Evolutionary conservation across 2,113 vertebrate species (phyloP).

Genomic region (Reinhardtius hippoglossoides): DNA sequence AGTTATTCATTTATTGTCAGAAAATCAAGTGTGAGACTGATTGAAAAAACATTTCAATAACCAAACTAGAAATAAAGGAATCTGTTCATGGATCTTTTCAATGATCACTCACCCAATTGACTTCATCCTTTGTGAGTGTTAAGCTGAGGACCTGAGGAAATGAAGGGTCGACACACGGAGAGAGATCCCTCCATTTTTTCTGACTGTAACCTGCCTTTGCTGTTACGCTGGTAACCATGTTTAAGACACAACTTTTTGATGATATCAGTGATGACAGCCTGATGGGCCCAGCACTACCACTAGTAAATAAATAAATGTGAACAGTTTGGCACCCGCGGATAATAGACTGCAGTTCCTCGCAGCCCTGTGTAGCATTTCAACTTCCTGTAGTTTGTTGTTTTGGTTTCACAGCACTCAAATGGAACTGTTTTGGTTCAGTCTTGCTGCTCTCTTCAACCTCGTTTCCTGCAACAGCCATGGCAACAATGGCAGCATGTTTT

Average conservation of each 20-base stretch:
- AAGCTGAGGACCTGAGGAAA: too few relatives aligned
- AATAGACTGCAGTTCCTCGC: neutral
- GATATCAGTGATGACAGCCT: neutral
- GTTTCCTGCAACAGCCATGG: too few relatives aligned
- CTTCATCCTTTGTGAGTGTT: neutral
- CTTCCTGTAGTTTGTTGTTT: neutral
- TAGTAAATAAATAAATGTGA: neutral
- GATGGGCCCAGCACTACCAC: neutral
- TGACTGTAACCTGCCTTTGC: neutral
- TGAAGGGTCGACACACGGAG: too few relatives aligned
- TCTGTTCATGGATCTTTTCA: neutral
- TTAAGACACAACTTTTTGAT: neutral
- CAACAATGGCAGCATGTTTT: too few relatives aligned
- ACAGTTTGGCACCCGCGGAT: neutral
- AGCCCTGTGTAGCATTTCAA: neutral
- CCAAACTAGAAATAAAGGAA: neutral
- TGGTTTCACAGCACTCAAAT: neutral
- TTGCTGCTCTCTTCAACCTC: neutral
- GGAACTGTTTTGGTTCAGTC: neutral
- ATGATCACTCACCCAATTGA: neutral
- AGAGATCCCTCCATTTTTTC: too few relatives aligned
- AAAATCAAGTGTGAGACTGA: neutral
- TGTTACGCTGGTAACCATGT: neutral
- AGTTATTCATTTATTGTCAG: neutral
- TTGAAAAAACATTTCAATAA: neutral